These are phyloP conservation scores for Apocrypta bakeri DNA, from an alignment of 1,140 invertebrate genomes.

Conservation along the genomic window DNA sequence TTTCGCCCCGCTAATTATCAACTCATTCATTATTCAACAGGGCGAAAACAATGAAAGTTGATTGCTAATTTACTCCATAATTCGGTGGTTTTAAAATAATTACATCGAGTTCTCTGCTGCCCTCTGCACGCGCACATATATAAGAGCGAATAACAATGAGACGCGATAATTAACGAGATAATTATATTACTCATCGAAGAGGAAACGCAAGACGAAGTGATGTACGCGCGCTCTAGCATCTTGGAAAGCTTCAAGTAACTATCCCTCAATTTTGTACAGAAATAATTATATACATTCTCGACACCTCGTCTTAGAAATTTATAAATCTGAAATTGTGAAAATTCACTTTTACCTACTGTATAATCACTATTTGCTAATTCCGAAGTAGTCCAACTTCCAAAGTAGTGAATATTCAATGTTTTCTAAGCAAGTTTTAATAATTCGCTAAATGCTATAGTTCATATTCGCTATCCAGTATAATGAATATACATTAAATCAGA, in stretches of 20 bases:
- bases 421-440: too few species aligned
- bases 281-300: not conserved
- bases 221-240: too few species aligned
- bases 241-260: not conserved
- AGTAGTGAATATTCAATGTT: too few species aligned
- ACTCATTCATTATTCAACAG: conserved; percentile 10
- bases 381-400: too few species aligned
- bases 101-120: not conserved
- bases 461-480: too few species aligned
- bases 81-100: conserved; percentile 25
- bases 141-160: conserved; percentile 3
- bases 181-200: not conserved
- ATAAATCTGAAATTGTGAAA: too few species aligned
- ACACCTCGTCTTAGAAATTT: too few species aligned
- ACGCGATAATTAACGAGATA: not conserved
- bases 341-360: too few species aligned
- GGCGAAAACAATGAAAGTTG: conserved; percentile 9
- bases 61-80: not conserved
- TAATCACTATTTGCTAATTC: too few species aligned
- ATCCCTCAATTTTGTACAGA: not conserved
- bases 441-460: too few species aligned
- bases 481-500: too few species aligned
- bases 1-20: conserved; percentile 1
- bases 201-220: not conserved
- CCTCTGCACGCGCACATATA: not conserved